phyloP scores from a whole-genome alignment of 2,888 invertebrate genomes.

The Cetonia aurata region DNA sequence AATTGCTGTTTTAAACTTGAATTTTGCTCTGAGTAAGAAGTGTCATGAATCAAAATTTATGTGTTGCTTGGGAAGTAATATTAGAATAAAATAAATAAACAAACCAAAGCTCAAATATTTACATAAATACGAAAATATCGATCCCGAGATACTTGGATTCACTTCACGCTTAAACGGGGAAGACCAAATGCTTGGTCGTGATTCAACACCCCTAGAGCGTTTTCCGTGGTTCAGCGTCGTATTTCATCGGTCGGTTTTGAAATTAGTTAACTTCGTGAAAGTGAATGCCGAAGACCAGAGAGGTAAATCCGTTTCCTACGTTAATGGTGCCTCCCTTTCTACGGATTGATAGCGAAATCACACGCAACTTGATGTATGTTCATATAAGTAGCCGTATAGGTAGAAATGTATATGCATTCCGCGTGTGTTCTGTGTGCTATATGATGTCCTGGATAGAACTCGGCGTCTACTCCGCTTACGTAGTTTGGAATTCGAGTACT shows the following conservation, averaged over 20 bases:
- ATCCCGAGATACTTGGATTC: neutral
- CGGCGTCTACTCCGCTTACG: too few relatives aligned
- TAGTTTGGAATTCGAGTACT: too few relatives aligned
- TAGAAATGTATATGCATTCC: too few relatives aligned
- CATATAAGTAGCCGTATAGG: neutral
- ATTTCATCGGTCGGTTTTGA: conserved; percentile 48
- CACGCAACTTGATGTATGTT: conserved; percentile 58
- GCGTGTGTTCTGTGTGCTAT: too few relatives aligned
- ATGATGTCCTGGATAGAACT: too few relatives aligned
- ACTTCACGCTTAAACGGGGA: neutral
- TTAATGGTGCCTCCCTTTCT: conserved; percentile 56
- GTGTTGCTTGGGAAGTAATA: too few relatives aligned
- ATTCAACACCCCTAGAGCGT: conserved; percentile 20
- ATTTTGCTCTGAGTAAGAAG: too few relatives aligned
- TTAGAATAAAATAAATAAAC: too few relatives aligned
- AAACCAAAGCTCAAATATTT: too few relatives aligned
- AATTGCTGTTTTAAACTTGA: too few relatives aligned
- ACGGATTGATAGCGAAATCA: conserved; percentile 57
- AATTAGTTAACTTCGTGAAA: conserved; percentile 55
- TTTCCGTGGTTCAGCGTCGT: conserved; percentile 43
- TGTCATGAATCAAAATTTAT: too few relatives aligned
- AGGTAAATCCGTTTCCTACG: conserved; percentile 54
- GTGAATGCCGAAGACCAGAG: conserved; percentile 53
- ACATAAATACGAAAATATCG: neutral
- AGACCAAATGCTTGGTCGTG: conserved; percentile 3